phyloP scores from a whole-genome alignment of 2,888 invertebrate species.

The Tipula unca region DNA sequence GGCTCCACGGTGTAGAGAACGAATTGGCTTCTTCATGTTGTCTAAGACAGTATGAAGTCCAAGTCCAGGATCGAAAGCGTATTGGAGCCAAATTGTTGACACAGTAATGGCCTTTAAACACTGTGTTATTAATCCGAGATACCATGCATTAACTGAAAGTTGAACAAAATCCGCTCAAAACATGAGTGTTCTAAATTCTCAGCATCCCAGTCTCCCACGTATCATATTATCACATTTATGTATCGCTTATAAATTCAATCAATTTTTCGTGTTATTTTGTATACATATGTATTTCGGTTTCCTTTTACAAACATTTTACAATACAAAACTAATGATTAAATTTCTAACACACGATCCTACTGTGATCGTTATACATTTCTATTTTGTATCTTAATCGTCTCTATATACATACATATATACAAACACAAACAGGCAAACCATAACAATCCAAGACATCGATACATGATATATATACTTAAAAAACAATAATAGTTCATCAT shows the following conservation, averaged over 20 bases:
- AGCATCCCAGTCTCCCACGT: not conserved
- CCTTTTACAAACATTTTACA: not conserved
- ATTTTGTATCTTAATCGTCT: not conserved
- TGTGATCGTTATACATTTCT: not conserved
- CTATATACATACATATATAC: not conserved
- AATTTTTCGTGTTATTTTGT: not conserved
- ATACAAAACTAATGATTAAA: not conserved
- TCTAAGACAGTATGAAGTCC: too few relatives aligned
- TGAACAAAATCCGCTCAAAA: too few relatives aligned
- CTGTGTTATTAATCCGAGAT: too few relatives aligned
- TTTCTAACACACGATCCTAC: constrained; percentile 8
- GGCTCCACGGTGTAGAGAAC: too few relatives aligned
- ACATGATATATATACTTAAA: not conserved
- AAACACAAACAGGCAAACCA: not conserved
- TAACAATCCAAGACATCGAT: not conserved
- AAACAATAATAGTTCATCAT: not conserved
- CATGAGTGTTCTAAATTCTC: not conserved
- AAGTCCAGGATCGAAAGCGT: too few relatives aligned
- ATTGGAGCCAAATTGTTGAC: too few relatives aligned
- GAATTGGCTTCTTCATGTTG: too few relatives aligned
- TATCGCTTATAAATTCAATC: not conserved
- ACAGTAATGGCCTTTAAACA: too few relatives aligned
- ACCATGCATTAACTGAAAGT: too few relatives aligned
- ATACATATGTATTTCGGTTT: not conserved
- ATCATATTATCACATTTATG: not conserved